Conservation (phyloP, 2,797 vertebrate genomes). For the Arrhamphus sclerolepis region DNA sequence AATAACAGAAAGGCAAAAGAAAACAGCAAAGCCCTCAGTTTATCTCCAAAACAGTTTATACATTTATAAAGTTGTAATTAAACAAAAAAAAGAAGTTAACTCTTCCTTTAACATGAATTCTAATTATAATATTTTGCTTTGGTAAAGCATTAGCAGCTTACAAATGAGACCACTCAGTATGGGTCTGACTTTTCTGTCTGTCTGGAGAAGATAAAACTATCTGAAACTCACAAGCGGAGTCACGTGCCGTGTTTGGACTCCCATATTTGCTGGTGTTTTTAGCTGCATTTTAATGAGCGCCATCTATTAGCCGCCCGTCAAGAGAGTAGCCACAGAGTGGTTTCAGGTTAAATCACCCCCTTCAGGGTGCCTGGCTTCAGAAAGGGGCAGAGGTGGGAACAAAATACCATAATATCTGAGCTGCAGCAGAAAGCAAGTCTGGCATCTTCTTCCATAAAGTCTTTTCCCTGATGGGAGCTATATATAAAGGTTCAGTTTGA, state of each 20-base stretch:
- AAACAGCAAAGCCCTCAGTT: too few relatives aligned
- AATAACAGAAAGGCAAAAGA: too few relatives aligned
- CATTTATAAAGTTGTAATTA: too few relatives aligned
- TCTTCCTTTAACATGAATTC: not conserved
- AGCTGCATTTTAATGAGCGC: slow-evolving; percentile 61
- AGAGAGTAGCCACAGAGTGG: slow-evolving; percentile 32
- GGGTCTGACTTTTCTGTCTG: slow-evolving; percentile 23
- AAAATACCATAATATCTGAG: slow-evolving; percentile 23
- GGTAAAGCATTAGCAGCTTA: too few relatives aligned
- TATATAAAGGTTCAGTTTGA: slow-evolving; percentile 20
- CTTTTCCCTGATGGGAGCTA: not conserved
- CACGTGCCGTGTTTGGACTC: slow-evolving; percentile 30
- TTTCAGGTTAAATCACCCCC: slow-evolving; percentile 48
- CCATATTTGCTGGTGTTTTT: slow-evolving; percentile 47
- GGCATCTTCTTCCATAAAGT: slow-evolving; percentile 2
- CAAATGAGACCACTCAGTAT: not conserved
- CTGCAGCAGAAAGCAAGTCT: slow-evolving; percentile 28
- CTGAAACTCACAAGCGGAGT: slow-evolving; percentile 21
- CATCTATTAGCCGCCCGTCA: slow-evolving; percentile 42
- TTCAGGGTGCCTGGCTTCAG: too few relatives aligned
- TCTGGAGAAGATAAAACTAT: slow-evolving; percentile 15
- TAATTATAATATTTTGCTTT: slow-evolving; percentile 16
- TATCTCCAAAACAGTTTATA: too few relatives aligned
- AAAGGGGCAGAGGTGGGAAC: slow-evolving; percentile 25
- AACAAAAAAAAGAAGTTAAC: too few relatives aligned